A percentile compares a stretch with the other conserved stretches of the same genome.
phyloP scores from a whole-genome alignment of 2,797 vertebrate species.

The Intellagama lesueurii region DNA sequence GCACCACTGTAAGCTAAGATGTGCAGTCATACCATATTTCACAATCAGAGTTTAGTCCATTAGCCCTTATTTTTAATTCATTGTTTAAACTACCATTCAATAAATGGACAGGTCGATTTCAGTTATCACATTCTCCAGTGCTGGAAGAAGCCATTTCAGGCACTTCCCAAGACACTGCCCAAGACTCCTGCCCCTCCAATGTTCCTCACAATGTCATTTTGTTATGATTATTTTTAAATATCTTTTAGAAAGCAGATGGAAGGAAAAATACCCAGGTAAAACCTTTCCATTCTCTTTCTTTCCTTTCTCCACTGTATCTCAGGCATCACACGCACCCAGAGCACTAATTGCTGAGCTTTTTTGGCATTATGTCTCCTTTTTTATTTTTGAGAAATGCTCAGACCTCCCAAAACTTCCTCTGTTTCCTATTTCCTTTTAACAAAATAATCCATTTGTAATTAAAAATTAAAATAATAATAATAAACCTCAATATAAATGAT shows the following conservation, averaged over 20 bases:
- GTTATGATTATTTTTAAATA: no score
- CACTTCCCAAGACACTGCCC: background rate
- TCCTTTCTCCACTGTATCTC: background rate
- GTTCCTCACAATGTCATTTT: background rate
- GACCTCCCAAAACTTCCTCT: no score
- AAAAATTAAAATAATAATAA: no score
- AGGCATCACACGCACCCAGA: no score
- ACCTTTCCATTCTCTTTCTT: background rate
- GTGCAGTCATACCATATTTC: background rate
- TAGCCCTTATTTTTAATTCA: slow-evolving; percentile 11
- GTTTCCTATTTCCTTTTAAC: no score
- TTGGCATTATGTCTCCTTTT: no score
- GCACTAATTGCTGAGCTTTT: no score
- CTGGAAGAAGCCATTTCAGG: background rate
- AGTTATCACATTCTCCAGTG: background rate
- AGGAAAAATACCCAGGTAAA: background rate
- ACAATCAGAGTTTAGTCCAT: background rate
- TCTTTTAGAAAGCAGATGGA: background rate
- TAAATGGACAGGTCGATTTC: background rate
- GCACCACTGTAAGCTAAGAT: background rate
- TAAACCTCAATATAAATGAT: no score
- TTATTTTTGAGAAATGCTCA: no score
- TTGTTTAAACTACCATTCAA: background rate
- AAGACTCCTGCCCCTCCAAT: background rate
- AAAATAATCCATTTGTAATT: no score